phyloP scores from a whole-genome alignment of 2,888 invertebrate species.

The Rhaphigaster nebulosa region DNA sequence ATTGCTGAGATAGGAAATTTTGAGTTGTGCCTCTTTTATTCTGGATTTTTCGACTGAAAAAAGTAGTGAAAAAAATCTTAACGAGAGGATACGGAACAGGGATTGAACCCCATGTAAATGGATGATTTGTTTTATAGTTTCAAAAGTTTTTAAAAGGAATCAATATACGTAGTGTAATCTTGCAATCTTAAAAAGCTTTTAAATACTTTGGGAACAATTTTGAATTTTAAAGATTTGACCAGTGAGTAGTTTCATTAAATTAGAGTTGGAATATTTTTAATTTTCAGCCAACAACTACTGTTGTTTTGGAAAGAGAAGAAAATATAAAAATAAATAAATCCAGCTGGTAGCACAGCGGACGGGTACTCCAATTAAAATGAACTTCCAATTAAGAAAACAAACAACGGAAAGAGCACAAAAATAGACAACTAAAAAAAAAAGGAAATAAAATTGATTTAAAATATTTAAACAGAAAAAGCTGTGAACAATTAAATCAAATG shows the following conservation, averaged over 20 bases:
- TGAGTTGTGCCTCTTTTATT: no score
- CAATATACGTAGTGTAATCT: no score
- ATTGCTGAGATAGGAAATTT: no score
- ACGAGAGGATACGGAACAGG: no score
- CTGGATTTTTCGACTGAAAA: no score
- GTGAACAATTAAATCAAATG: not conserved
- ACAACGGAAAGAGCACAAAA: not conserved
- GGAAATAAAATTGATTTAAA: not conserved
- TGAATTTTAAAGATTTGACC: no score
- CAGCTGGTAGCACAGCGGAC: not conserved
- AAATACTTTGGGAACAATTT: no score
- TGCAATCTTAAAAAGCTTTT: no score
- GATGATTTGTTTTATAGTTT: no score
- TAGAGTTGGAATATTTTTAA: not conserved
- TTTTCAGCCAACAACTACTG: not conserved
- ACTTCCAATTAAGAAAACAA: slow-evolving; percentile 17
- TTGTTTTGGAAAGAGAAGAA: not conserved
- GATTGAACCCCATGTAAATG: no score
- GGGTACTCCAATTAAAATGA: slow-evolving; percentile 17
- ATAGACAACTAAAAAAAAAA: not conserved
- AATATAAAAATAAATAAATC: not conserved
- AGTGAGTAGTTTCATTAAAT: not conserved
- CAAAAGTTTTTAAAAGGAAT: no score
- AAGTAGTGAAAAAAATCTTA: no score
- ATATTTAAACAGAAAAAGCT: not conserved